phyloP scores from a whole-genome alignment of 2,797 vertebrate species.

The Pseudochaenichthys georgianus region DNA sequence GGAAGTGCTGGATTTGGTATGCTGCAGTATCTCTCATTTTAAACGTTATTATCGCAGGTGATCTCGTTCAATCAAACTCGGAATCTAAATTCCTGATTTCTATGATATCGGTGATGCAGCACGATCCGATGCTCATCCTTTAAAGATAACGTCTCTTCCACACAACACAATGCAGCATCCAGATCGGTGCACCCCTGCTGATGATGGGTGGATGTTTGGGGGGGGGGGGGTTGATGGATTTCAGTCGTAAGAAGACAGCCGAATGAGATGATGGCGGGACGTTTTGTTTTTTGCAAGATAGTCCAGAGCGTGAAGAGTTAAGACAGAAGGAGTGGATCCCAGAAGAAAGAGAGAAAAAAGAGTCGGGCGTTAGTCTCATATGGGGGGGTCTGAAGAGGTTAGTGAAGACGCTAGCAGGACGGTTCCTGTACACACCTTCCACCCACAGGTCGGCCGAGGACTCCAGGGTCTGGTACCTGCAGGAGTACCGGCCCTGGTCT shows the following conservation, averaged over 20 bases:
- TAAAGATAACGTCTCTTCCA: too few relatives aligned
- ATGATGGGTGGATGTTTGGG: constrained; percentile 20
- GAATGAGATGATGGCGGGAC: constrained; percentile 24
- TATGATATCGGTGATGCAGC: too few relatives aligned
- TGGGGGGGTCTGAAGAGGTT: constrained; percentile 82
- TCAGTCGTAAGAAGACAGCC: constrained; percentile 44
- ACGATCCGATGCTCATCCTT: too few relatives aligned
- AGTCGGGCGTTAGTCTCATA: constrained; percentile 66
- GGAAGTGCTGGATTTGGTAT: too few relatives aligned
- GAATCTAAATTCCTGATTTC: too few relatives aligned
- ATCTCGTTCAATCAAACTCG: too few relatives aligned
- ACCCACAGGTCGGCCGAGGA: constrained; percentile 93
- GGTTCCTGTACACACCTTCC: constrained; percentile 91
- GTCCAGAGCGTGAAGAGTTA: constrained; percentile 51
- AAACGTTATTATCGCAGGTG: too few relatives aligned
- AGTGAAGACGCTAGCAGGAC: constrained; percentile 65
- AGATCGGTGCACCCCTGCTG: background rate
- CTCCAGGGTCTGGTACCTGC: constrained; percentile 91
- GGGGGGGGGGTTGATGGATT: constrained; percentile 17
- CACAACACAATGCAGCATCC: too few relatives aligned
- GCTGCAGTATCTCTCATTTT: too few relatives aligned
- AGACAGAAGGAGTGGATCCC: constrained; percentile 40
- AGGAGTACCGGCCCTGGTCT: constrained; percentile 93
- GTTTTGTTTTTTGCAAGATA: constrained; percentile 26
- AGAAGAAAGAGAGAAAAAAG: constrained; percentile 65